These are phyloP conservation scores for Spialia ferax DNA, from an alignment of 2,888 invertebrate species.

Conservation along the genomic window DNA sequence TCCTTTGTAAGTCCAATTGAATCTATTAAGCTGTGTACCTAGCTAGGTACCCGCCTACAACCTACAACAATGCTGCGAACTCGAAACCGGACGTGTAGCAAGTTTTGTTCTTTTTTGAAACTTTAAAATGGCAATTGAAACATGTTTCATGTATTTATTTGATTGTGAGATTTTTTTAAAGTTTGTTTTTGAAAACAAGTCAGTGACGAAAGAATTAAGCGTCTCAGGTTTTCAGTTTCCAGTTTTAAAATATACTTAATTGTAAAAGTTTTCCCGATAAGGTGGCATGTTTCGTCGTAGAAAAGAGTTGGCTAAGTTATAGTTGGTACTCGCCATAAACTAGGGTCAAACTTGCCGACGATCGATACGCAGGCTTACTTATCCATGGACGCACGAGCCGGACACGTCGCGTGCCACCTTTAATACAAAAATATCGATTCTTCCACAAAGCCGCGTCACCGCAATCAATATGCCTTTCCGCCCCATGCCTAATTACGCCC, in stretches of 20 bases:
- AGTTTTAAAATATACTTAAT: not conserved
- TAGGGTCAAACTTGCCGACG: constrained; percentile 75
- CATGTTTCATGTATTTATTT: not conserved
- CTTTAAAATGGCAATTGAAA: not conserved
- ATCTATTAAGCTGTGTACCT: not conserved
- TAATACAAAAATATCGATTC: constrained; percentile 86
- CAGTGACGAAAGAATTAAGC: too few species aligned
- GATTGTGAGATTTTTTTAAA: not conserved
- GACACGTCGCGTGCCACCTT: constrained; percentile 84
- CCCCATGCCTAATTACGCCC: constrained; percentile 84
- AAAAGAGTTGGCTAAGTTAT: constrained; percentile 69
- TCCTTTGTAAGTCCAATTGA: not conserved
- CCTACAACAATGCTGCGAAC: constrained; percentile 4
- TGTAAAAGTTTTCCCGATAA: not conserved
- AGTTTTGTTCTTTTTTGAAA: constrained; percentile 14
- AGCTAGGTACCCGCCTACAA: too few species aligned
- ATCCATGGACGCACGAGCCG: constrained; percentile 76
- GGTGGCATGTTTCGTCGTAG: constrained; percentile 50
- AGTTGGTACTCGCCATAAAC: constrained; percentile 70
- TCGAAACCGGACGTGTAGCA: not conserved
- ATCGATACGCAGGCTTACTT: constrained; percentile 80
- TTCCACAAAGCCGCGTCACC: constrained; percentile 84
- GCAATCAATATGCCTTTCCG: constrained; percentile 86
- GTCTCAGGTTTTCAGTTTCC: not conserved
- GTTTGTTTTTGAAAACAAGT: too few species aligned